Percentiles rank a stretch among this genome's conserved stretches.
Conservation (phyloP, 2,113 vertebrate species). For the Azemiops feae region DNA sequence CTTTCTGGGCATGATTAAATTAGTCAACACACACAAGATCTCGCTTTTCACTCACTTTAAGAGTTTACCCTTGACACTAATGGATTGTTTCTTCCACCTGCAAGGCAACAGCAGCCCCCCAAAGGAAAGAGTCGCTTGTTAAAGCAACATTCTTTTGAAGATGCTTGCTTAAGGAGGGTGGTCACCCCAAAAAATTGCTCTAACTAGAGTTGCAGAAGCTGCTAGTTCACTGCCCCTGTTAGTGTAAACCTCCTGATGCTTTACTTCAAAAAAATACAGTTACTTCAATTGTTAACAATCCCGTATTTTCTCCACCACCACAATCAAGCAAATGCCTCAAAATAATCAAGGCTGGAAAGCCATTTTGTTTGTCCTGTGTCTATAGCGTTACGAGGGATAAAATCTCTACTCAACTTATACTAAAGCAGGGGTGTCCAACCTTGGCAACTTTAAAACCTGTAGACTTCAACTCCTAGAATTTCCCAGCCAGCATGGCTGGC, state of each 20-base stretch:
- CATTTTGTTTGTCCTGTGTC: neutral
- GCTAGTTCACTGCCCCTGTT: neutral
- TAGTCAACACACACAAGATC: conserved; percentile 4
- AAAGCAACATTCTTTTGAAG: conserved; percentile 41
- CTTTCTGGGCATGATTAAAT: conserved; percentile 33
- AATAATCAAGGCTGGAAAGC: neutral
- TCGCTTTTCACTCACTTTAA: conserved; percentile 18
- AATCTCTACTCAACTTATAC: too few species aligned
- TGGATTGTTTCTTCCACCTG: neutral
- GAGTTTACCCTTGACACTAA: neutral
- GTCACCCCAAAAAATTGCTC: conserved; percentile 19
- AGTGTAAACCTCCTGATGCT: neutral
- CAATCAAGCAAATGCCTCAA: neutral
- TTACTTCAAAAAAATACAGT: neutral
- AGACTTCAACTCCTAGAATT: neutral
- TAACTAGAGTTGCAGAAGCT: too few species aligned
- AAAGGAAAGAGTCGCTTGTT: neutral
- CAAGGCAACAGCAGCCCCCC: conserved; percentile 13
- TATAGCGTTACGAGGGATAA: neutral
- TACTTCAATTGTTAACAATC: neutral
- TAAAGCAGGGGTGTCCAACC: too few species aligned
- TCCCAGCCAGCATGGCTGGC: too few species aligned
- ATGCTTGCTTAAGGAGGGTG: conserved; percentile 38
- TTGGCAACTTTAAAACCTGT: neutral
- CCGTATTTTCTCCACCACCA: neutral